phyloP scores from a whole-genome alignment of 2,888 invertebrate genomes.

The Drosophila planitibia region DNA sequence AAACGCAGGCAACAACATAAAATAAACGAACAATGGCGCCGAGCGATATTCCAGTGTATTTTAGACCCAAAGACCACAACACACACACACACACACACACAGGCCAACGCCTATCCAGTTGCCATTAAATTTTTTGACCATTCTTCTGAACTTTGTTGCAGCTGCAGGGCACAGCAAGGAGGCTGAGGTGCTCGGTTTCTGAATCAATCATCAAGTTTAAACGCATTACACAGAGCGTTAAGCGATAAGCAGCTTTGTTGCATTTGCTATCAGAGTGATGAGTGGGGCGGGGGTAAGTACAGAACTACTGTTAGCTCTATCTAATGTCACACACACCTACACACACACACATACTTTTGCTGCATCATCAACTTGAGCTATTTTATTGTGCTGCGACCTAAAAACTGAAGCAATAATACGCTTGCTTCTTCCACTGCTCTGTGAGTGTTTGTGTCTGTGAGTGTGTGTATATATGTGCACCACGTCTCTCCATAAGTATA shows the following conservation, averaged over 20 bases:
- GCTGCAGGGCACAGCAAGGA: conserved; percentile 16
- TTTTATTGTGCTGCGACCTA: conserved; percentile 70
- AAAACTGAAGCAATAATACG: conserved; percentile 75
- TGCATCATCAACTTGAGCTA: conserved; percentile 70
- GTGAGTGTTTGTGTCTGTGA: conserved; percentile 7
- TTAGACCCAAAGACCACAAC: conserved; percentile 5
- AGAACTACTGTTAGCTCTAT: conserved; percentile 52
- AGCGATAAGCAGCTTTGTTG: conserved; percentile 79
- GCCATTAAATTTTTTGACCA: conserved; percentile 68
- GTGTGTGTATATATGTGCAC: conserved; percentile 20
- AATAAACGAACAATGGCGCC: conserved; percentile 72
- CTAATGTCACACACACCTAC: conserved; percentile 35
- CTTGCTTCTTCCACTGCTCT: conserved; percentile 63
- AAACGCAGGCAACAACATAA: conserved; percentile 79
- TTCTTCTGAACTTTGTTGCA: conserved; percentile 70
- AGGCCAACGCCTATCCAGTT: conserved; percentile 9
- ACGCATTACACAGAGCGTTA: conserved; percentile 77
- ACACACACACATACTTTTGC: conserved; percentile 32
- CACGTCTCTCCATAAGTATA: conserved; percentile 43
- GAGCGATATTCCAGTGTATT: conserved; percentile 22
- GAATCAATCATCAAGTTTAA: conserved; percentile 78
- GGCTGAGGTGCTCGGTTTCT: conserved; percentile 6
- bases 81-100: neutral
- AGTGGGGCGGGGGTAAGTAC: neutral
- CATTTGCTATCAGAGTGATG: conserved; percentile 34